phyloP scores from a whole-genome alignment of 2,888 invertebrate species.

The Ashinkailepas kermadecensis region DNA sequence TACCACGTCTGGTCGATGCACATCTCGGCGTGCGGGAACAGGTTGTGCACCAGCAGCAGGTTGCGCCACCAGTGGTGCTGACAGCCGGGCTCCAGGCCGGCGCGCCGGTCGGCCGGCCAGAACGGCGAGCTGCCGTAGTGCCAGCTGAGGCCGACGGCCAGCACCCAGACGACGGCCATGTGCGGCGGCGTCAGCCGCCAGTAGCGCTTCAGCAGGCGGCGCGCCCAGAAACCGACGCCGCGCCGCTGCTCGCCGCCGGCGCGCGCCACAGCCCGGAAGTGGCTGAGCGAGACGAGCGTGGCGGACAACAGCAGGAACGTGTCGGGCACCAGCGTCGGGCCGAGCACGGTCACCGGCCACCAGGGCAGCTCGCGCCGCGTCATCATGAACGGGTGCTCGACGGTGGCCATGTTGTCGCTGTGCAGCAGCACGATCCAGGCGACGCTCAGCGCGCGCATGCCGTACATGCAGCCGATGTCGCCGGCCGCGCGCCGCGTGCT shows the following conservation, averaged over 20 bases:
- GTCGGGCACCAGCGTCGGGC: slow-evolving; percentile 13
- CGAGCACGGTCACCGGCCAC: slow-evolving; percentile 13
- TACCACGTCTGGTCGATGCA: slow-evolving; percentile 23
- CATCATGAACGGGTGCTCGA: slow-evolving; percentile 13
- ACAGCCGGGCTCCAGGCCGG: slow-evolving; percentile 21
- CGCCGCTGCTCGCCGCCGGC: background rate
- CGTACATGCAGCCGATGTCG: slow-evolving; percentile 22
- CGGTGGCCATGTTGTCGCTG: slow-evolving; percentile 21
- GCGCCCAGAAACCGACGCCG: background rate
- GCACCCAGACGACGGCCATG: slow-evolving; percentile 19
- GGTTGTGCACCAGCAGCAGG: slow-evolving; percentile 20
- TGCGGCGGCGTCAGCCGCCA: slow-evolving; percentile 16
- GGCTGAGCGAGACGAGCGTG: slow-evolving; percentile 8
- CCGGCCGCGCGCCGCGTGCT: background rate
- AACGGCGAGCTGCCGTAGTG: slow-evolving; percentile 11
- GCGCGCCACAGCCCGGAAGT: background rate
- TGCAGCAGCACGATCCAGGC: slow-evolving; percentile 17
- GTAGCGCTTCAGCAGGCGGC: slow-evolving; percentile 10
- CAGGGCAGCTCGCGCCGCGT: slow-evolving; percentile 6
- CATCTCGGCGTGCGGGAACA: slow-evolving; percentile 23
- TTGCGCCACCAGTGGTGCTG: slow-evolving; percentile 16
- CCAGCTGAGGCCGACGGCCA: slow-evolving; percentile 18
- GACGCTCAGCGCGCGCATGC: slow-evolving; percentile 18
- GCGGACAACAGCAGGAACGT: slow-evolving; percentile 1
- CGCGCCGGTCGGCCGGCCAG: background rate